Base-by-base conservation (phyloP, 2,888 invertebrate genomes). In the Philonicus albiceps region DNA sequence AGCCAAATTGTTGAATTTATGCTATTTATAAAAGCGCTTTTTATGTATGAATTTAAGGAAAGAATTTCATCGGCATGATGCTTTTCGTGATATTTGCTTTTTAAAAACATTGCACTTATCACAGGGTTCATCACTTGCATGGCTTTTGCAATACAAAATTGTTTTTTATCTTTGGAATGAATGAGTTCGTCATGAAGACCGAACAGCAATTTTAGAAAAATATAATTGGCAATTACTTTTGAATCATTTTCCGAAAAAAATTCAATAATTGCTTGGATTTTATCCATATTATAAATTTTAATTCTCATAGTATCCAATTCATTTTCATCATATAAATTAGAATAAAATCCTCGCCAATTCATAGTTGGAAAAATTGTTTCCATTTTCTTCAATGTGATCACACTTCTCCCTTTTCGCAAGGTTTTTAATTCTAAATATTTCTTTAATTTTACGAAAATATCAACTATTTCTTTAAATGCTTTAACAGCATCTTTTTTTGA, bases 151-250 rank as follows among this genome's bases (percentile, higher is more conserved):
- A 85, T 19, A 19, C 75, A 85, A 22, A 53, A 85, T 31, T 75
- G 19, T 1, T 53, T 19, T 34, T 27, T 53, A 22, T 75, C 31
- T 31, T 75, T 75, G 4, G 75, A 27, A 22, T 31, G 3, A 0
- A 13, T 13, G 2, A 75, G 16, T 76, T 85, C 85, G 22, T 85
- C 85, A 27, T 85, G 76, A 16, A 85, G 53, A 0, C 55, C 34
- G n/a, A 75, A 85, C 3, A 85, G 43, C 11, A 76, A 4, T 75
- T 85, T 85, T 6, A 85, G 22, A 19, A 85, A 43, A 1, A 76
- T 8, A 34, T 85, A 76, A 76, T 75, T 85, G 2, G 75, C 55
- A 31, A 40, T 22, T 31, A 19, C 27, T 7, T 4, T 64, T 7
- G 27, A 27, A 31, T 75, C 27, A 22, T 73, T 34, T 53, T 75